phyloP scores from a whole-genome alignment of 1,140 invertebrate species.

The Hydropsyche tenuis region DNA sequence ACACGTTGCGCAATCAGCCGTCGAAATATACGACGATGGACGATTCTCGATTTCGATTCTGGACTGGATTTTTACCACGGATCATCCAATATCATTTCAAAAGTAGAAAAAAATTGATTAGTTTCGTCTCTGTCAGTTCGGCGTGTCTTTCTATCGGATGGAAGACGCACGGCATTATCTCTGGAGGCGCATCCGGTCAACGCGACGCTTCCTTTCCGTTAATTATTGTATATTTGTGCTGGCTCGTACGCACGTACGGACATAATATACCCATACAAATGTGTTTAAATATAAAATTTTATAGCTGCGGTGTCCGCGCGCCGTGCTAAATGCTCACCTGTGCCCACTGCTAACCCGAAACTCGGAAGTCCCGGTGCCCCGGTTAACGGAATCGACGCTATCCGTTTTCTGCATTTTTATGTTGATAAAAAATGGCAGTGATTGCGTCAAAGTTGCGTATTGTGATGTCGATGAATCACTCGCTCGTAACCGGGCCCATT shows the following conservation, averaged over 20 bases:
- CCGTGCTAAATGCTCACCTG: too few relatives aligned
- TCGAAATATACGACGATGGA: too few relatives aligned
- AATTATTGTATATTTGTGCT: conserved; percentile 40
- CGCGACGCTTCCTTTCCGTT: conserved; percentile 47
- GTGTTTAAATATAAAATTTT: too few relatives aligned
- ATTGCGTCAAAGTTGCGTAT: too few relatives aligned
- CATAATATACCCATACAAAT: conserved; percentile 1
- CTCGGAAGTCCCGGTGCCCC: conserved; percentile 2
- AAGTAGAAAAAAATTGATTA: neutral
- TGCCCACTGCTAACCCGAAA: neutral
- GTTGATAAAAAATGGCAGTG: too few relatives aligned
- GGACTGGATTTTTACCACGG: neutral
- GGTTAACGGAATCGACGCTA: neutral
- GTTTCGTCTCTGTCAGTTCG: neutral
- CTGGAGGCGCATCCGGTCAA: conserved; percentile 46
- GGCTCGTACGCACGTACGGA: neutral
- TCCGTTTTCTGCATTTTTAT: too few relatives aligned
- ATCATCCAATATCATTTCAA: neutral
- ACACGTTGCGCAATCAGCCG: too few relatives aligned
- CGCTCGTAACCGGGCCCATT: too few relatives aligned
- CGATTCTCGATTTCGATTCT: too few relatives aligned
- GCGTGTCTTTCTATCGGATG: conserved; percentile 44
- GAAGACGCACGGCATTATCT: conserved; percentile 45
- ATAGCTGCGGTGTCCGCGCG: too few relatives aligned
- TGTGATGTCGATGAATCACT: too few relatives aligned